These are phyloP conservation scores for Halictus rubicundus DNA, from an alignment of 1,140 invertebrate species.

Conservation along the genomic window DNA sequence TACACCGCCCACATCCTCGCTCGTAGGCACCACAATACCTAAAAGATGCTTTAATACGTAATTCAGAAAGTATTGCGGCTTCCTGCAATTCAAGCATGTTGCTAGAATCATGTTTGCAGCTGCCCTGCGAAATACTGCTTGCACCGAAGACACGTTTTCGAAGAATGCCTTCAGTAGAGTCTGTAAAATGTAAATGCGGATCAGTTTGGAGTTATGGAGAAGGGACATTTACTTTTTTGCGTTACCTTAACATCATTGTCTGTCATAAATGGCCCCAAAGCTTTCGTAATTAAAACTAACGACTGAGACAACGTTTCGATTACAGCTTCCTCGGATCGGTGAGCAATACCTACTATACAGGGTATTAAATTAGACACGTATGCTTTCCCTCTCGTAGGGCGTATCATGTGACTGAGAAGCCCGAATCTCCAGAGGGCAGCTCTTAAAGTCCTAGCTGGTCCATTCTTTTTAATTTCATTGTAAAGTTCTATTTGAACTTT, in stretches of 20 bases:
- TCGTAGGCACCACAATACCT: constrained; percentile 81
- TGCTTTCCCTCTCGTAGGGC: constrained; percentile 88
- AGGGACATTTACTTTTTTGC: constrained; percentile 23
- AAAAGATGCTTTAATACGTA: constrained; percentile 82
- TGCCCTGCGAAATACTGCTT: constrained; percentile 83
- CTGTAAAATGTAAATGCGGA: constrained; percentile 70
- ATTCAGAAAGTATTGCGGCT: constrained; percentile 83
- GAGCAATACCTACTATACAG: constrained; percentile 85
- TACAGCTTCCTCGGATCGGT: constrained; percentile 86
- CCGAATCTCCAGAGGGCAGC: constrained; percentile 89
- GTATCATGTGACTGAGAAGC: constrained; percentile 85
- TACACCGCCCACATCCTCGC: constrained; percentile 77
- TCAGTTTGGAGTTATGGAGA: constrained; percentile 49
- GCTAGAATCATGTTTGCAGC: constrained; percentile 84
- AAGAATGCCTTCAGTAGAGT: constrained; percentile 85
- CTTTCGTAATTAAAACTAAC: constrained; percentile 85
- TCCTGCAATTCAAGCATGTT: constrained; percentile 84
- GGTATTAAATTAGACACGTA: constrained; percentile 88
- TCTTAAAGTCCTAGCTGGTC: constrained; percentile 84
- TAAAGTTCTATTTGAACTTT: constrained; percentile 90
- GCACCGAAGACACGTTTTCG: constrained; percentile 83
- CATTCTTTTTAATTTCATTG: constrained; percentile 90
- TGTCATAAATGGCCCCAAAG: constrained; percentile 87
- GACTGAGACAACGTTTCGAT: constrained; percentile 87
- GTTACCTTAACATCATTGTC: constrained; percentile 88